Conservation (phyloP, 1,140 invertebrate genomes). For the Drosophila pectinifera region DNA sequence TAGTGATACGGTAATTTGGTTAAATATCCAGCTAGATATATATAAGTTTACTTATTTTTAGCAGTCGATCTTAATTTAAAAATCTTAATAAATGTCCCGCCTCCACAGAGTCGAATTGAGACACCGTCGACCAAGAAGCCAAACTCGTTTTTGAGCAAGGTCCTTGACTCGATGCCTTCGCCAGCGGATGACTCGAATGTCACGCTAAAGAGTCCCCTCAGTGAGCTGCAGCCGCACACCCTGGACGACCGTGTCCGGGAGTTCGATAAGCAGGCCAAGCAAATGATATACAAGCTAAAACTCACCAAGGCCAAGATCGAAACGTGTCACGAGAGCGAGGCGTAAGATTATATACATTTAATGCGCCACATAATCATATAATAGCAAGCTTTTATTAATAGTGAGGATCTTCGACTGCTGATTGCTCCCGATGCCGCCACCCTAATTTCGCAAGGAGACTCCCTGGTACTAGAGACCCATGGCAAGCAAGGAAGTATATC, state of each 20-base stretch:
- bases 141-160: constrained; percentile 71
- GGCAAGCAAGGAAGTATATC: constrained; percentile 80
- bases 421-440: constrained; percentile 92
- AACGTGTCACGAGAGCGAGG: constrained; percentile 87
- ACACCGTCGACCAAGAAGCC: constrained; percentile 76
- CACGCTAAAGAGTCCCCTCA: constrained; percentile 68
- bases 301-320: constrained; percentile 89
- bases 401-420: constrained; percentile 75
- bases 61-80: neutral
- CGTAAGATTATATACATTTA: constrained; percentile 82
- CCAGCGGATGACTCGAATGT: constrained; percentile 75
- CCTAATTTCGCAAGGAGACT: constrained; percentile 92
- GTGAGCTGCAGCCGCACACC: constrained; percentile 30
- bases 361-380: too few species aligned
- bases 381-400: neutral
- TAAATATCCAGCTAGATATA: constrained; percentile 4
- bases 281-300: constrained; percentile 89
- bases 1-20: constrained; percentile 85
- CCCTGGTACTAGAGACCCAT: constrained; percentile 89
- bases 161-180: constrained; percentile 64
- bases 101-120: constrained; percentile 78
- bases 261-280: constrained; percentile 87
- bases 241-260: constrained; percentile 82
- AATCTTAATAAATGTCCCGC: neutral
- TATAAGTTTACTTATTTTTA: too few species aligned